Evolutionary conservation across 2,113 vertebrate genomes (phyloP).

Genomic region (Pelodiscus sinensis): DNA sequence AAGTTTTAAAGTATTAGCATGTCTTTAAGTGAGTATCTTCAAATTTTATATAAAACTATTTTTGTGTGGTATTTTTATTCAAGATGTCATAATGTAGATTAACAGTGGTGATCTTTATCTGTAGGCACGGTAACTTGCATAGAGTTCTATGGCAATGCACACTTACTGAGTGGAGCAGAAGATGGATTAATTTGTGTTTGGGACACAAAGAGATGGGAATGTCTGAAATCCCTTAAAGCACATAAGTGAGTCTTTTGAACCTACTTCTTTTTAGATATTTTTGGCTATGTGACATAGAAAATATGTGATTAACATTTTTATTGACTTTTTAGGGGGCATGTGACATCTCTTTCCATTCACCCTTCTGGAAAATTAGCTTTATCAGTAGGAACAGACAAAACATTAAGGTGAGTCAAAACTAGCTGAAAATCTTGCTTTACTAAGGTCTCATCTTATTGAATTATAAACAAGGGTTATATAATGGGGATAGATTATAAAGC

Average conservation of each 20-base stretch:
- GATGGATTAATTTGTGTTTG: slow-evolving; percentile 95
- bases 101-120: neutral
- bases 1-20: neutral
- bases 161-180: slow-evolving; percentile 93
- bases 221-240: slow-evolving; percentile 93
- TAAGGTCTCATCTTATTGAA: neutral
- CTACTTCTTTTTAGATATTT: accelerated
- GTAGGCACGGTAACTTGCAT: slow-evolving; percentile 92
- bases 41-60: neutral
- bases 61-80: neutral
- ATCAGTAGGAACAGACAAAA: slow-evolving; percentile 95
- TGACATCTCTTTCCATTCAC: slow-evolving; percentile 93
- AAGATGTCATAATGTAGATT: neutral
- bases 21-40: neutral
- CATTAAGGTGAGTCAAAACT: slow-evolving; percentile 83
- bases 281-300: neutral
- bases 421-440: neutral
- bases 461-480: neutral
- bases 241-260: slow-evolving; percentile 86
- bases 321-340: slow-evolving; percentile 84
- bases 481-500: accelerated
- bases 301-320: neutral
- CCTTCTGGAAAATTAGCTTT: slow-evolving; percentile 96
- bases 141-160: slow-evolving; percentile 89
- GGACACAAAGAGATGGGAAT: slow-evolving; percentile 95